Percentiles rank a stretch among this genome's conserved stretches.
These are phyloP conservation scores for Synergus laeviventris DNA, from an alignment of 2,888 invertebrate species.

Conservation along the genomic window DNA sequence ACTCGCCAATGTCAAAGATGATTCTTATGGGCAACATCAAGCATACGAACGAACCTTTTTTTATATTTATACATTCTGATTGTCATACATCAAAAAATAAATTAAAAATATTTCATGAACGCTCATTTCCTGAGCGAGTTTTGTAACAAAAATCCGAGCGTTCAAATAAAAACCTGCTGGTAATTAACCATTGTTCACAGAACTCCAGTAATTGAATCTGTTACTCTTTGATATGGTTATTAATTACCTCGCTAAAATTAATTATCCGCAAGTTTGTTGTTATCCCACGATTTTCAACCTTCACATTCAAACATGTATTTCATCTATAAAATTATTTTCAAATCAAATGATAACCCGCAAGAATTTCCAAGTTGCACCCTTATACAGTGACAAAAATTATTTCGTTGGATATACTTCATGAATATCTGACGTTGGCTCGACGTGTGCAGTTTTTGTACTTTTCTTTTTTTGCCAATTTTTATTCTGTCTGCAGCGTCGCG, in stretches of 20 bases:
- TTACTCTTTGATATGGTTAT: not conserved
- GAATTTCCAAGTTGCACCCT: not conserved
- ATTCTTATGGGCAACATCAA: slow-evolving; percentile 20
- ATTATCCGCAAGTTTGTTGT: not conserved
- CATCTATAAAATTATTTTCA: too few species aligned
- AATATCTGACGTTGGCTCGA: slow-evolving; percentile 48
- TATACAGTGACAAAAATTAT: slow-evolving; percentile 11
- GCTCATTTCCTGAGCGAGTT: too few species aligned
- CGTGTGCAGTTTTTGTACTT: slow-evolving; percentile 58
- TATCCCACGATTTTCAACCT: not conserved
- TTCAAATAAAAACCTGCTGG: not conserved
- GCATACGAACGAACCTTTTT: not conserved
- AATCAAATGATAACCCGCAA: too few species aligned
- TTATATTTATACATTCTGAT: not conserved
- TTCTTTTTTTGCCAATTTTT: slow-evolving; percentile 63
- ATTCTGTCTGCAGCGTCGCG: slow-evolving; percentile 68
- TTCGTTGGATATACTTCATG: slow-evolving; percentile 48
- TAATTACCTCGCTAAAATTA: not conserved
- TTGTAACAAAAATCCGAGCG: too few species aligned
- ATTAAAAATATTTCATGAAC: not conserved
- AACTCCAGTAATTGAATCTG: not conserved
- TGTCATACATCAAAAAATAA: not conserved
- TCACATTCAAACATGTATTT: not conserved
- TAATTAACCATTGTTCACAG: not conserved
- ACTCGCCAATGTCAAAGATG: slow-evolving; percentile 5